Base-by-base conservation (phyloP, 2,797 vertebrate species). In the Hafferia zeledoni region DNA sequence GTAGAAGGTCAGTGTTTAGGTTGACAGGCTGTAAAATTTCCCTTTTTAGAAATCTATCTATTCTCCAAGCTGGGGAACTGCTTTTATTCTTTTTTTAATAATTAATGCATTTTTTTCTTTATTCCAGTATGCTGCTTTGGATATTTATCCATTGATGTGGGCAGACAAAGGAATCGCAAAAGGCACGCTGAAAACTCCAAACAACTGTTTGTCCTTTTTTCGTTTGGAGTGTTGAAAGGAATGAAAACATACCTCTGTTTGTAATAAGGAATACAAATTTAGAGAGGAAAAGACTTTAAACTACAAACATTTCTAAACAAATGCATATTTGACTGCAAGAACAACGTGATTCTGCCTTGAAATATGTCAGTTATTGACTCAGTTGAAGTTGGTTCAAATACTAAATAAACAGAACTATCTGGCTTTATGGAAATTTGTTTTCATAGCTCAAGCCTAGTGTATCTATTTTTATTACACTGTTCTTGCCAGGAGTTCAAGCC, bases 1-100 rank as follows among this genome's bases (percentile, higher is more conserved):
- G 79, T 59, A 78, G 44, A 78, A 92, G 89, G 79, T 81, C 87
- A 92, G 9, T 28, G 50, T 3, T 83, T 72, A 93, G 50, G 82
- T 39, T 84, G 82, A 85, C 91, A 95, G 91, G 88, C 79, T 88
- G 76, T 90, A 94, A 95, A 94, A 92, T 52, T 81, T 55, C 82
- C 82, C 64, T 44, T 35, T 96, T 87, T 43, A 93, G 55, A 94
- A 92, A 90, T 78, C 82, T 83, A n/a, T 65, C 53, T 65, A 2
- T 87, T 80, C 61, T 91, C 35, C 56, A 53, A 93, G 59, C 23
- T 63, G 37, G 20, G 18, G 41, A 94, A 61, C 49, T 46, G 57
- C 19, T 10, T 8, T 4, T 33, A 71, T 57, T 46, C 28, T 0
- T 25, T 7, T 3, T 27, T 61, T 67, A 83, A n/a, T 64, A 70